Base-by-base conservation (phyloP, 2,888 invertebrate species). In the Ormia ochracea region DNA sequence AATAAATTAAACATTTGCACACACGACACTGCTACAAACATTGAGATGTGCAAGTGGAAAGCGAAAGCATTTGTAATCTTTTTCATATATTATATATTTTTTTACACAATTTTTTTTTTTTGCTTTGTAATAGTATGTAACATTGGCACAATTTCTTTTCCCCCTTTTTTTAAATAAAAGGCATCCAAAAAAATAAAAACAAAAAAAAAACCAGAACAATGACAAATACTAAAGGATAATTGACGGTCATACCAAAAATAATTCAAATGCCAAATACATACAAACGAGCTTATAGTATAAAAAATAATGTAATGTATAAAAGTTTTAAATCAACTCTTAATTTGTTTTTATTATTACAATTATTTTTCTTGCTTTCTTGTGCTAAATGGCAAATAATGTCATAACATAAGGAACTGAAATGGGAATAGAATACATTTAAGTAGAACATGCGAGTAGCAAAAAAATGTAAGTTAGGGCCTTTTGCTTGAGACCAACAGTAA, bases 181-280 rank as follows among this genome's bases (percentile, higher is more conserved):
- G n/a, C n/a, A n/a, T n/a, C n/a, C n/a, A n/a, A n/a, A n/a, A n/a
- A n/a, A n/a, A n/a, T n/a, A n/a, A n/a, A n/a, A n/a, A n/a, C n/a
- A n/a, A n/a, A n/a, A n/a, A n/a, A 7, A 54, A 36, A 70, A 31
- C 21, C 38, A 58, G 31, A 23, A 41, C 58, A 80, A 61, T 61
- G 54, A 56, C 48, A 65, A 68, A 48, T 56, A 72, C 72, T 80
- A 87, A 87, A 87, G 88, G 88, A 87, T 86, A 87, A 87, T 86
- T 87, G 87, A 84, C 84, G 86, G 86, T 87, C 87, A 86, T 86
- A 83, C 82, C 83, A 85, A 86, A 85, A 72, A 76, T 72, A 76
- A 68, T 58, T 63, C 63, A 73, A 73, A 76, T 72, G 75, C 61
- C 72, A 72, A 45, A 56, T 33, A 56, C 3, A 50, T 21, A 7